These are phyloP conservation scores for Tyto alba DNA, from an alignment of 2,113 vertebrate genomes.

Conservation along the genomic window DNA sequence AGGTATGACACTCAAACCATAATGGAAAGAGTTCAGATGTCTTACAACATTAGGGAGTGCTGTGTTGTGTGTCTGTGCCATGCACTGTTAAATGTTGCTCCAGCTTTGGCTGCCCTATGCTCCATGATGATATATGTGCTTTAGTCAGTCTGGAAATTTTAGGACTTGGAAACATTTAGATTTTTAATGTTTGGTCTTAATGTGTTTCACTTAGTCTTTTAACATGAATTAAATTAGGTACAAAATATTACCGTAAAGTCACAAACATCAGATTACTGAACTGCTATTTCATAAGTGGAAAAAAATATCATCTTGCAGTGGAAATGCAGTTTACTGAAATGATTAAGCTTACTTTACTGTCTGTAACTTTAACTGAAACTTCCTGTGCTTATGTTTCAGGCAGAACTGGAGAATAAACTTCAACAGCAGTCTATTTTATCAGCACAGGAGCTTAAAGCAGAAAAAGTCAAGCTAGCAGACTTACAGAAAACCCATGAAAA, in stretches of 20 bases:
- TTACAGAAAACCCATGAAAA: slow-evolving; percentile 77
- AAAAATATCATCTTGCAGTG: not conserved
- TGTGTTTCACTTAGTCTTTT: not conserved
- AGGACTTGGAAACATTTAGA: not conserved
- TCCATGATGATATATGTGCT: not conserved
- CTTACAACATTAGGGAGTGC: not conserved
- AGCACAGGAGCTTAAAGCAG: slow-evolving; percentile 74
- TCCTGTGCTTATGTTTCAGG: slow-evolving; percentile 69
- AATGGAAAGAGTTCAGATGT: not conserved
- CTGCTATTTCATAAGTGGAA: not conserved
- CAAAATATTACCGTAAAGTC: not conserved
- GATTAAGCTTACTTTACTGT: not conserved
- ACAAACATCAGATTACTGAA: not conserved
- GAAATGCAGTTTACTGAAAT: not conserved
- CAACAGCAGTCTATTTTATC: slow-evolving; percentile 76
- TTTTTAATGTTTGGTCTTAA: not conserved
- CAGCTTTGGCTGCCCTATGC: not conserved
- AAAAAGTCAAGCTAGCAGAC: slow-evolving; percentile 74
- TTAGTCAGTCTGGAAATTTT: not conserved
- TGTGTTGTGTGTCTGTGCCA: not conserved
- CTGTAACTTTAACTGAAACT: not conserved
- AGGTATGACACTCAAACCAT: not conserved
- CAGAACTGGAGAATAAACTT: slow-evolving; percentile 81
- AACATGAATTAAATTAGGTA: not conserved
- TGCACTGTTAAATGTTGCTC: not conserved